A percentile compares a stretch with the other conserved stretches of the same genome.
Conservation (phyloP, 2,888 invertebrate genomes). For the Drosophila anomelani region DNA sequence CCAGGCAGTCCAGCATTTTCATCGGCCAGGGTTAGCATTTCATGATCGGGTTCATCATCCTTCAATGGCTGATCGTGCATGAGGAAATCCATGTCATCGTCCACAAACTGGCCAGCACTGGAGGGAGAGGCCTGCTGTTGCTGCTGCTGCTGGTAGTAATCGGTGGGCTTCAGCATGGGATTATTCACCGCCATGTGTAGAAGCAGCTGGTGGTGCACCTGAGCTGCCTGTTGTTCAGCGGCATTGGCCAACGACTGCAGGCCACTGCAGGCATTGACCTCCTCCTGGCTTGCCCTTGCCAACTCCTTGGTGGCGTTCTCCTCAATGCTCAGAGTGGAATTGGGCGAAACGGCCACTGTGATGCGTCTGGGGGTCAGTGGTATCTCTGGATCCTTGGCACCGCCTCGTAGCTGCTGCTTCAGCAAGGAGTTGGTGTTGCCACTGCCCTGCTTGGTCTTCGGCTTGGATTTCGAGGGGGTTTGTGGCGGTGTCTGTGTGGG, state of each 20-base stretch:
- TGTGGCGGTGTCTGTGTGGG: constrained; percentile 14
- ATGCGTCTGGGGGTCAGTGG: constrained; percentile 17
- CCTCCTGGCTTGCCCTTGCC: constrained; percentile 34
- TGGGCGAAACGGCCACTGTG: constrained; percentile 22
- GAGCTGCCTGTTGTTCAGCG: constrained; percentile 77
- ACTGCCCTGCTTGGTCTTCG: constrained; percentile 27
- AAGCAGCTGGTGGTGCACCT: constrained; percentile 81
- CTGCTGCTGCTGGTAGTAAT: constrained; percentile 65
- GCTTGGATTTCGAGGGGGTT: constrained; percentile 28
- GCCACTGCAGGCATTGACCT: constrained; percentile 64
- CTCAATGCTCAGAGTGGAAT: constrained; percentile 31
- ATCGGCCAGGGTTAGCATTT: constrained; percentile 71
- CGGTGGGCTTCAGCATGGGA: constrained; percentile 66
- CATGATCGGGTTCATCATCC: constrained; percentile 72
- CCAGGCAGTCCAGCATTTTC: constrained; percentile 74
- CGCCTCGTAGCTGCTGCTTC: constrained; percentile 82
- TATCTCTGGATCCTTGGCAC: constrained; percentile 73
- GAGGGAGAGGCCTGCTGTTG: constrained; percentile 57
- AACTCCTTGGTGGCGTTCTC: constrained; percentile 39
- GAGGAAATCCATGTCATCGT: constrained; percentile 70
- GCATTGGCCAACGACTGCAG: constrained; percentile 80
- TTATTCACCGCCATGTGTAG: constrained; percentile 81
- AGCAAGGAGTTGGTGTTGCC: constrained; percentile 75
- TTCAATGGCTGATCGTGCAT: constrained; percentile 68
- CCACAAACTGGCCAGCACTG: constrained; percentile 75